phyloP scores from a whole-genome alignment of 2,797 vertebrate species.

The Galaxias olidus region DNA sequence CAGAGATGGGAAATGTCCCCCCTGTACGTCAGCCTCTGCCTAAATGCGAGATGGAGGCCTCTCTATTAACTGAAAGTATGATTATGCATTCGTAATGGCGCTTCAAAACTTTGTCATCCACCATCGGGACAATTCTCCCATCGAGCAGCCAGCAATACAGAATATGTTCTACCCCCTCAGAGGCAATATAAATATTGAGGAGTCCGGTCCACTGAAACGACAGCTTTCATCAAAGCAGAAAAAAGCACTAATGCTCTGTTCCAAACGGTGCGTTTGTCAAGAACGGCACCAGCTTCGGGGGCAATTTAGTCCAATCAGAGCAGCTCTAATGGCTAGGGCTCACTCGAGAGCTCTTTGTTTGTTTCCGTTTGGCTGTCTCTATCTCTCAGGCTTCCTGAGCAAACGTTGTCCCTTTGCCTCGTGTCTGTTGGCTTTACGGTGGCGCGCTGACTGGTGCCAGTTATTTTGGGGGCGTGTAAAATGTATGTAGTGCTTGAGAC shows the following conservation, averaged over 20 bases:
- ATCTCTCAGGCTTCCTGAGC: conserved; percentile 19
- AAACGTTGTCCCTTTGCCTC: conserved; percentile 35
- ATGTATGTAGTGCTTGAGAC: conserved; percentile 66
- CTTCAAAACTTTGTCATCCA: conserved; percentile 46
- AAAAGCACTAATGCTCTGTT: too few species aligned
- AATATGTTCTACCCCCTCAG: conserved; percentile 15
- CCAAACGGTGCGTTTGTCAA: not conserved
- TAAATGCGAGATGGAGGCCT: conserved; percentile 49
- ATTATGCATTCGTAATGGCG: conserved; percentile 53
- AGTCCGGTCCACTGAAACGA: not conserved
- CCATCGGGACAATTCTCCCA: conserved; percentile 24
- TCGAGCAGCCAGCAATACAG: conserved; percentile 7
- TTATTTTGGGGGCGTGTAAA: conserved; percentile 66
- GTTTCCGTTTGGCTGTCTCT: not conserved
- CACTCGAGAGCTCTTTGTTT: not conserved
- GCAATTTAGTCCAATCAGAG: conserved; percentile 23
- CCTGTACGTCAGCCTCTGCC: conserved; percentile 30
- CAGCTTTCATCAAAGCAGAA: not conserved
- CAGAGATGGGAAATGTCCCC: conserved; percentile 19
- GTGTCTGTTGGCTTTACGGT: conserved; percentile 19
- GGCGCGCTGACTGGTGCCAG: conserved; percentile 30
- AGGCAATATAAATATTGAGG: conserved; percentile 16
- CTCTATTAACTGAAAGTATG: conserved; percentile 37
- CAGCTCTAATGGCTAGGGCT: conserved; percentile 5
- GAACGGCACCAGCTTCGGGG: conserved; percentile 11